Conservation (phyloP, 2,797 vertebrate genomes). For the Aselliscus stoliczkanus region DNA sequence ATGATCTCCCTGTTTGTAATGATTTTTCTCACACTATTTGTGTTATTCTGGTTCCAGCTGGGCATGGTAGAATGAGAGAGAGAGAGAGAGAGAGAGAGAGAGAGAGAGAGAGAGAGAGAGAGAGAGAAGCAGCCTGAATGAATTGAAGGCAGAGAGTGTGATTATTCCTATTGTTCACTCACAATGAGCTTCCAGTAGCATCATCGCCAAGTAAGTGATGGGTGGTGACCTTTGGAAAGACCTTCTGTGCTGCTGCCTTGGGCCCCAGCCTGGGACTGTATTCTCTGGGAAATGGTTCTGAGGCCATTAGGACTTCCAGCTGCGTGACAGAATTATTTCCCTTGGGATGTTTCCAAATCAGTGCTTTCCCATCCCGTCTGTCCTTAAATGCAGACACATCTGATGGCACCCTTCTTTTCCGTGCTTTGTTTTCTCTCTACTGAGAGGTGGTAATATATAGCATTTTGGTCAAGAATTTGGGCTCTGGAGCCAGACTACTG, state of each 20-base stretch:
- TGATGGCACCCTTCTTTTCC: not conserved
- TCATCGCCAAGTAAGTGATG: not conserved
- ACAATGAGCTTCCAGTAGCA: not conserved
- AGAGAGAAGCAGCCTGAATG: not conserved
- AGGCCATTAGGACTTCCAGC: slow-evolving; percentile 55
- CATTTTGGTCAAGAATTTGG: not conserved
- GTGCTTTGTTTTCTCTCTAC: not conserved
- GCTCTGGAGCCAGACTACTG: not conserved
- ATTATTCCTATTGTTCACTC: not conserved
- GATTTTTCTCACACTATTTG: not conserved
- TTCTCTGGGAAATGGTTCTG: slow-evolving; percentile 49
- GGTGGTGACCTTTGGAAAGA: slow-evolving; percentile 36
- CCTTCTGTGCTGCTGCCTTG: slow-evolving; percentile 19
- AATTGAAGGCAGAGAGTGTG: not conserved
- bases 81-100: too few relatives aligned
- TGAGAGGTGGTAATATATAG: not conserved
- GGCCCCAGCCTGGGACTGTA: not conserved
- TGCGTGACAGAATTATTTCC: slow-evolving; percentile 51
- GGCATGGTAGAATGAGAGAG: not conserved
- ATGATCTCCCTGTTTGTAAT: not conserved
- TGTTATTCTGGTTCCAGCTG: not conserved
- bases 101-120: too few relatives aligned
- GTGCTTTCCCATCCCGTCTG: slow-evolving; percentile 36
- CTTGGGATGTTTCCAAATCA: slow-evolving; percentile 32
- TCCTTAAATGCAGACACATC: not conserved